Percentiles rank a stretch among this genome's conserved stretches.
phyloP scores from a whole-genome alignment of 2,888 invertebrate genomes.

The Parnassius mnemosyne region DNA sequence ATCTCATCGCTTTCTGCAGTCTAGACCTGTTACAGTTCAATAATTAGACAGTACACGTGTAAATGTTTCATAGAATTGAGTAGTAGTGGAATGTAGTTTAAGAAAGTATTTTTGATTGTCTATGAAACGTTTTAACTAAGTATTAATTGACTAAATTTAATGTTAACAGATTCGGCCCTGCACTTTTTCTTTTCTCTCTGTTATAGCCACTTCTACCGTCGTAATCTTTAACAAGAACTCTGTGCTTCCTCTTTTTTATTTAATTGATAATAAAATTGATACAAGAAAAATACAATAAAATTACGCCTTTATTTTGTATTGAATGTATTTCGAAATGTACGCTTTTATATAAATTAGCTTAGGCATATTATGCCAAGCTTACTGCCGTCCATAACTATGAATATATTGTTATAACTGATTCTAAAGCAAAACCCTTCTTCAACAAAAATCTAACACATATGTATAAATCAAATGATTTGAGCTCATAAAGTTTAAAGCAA shows the following conservation, averaged over 20 bases:
- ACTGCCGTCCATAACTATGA: slow-evolving; percentile 67
- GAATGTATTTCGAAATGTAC: slow-evolving; percentile 16
- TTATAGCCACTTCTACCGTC: too few relatives aligned
- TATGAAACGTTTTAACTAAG: too few relatives aligned
- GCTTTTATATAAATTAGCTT: slow-evolving; percentile 31
- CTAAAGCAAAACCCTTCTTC: slow-evolving; percentile 20
- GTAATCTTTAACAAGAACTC: too few relatives aligned
- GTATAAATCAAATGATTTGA: slow-evolving; percentile 22
- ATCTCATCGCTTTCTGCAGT: slow-evolving; percentile 10
- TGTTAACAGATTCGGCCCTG: too few relatives aligned
- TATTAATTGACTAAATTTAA: too few relatives aligned
- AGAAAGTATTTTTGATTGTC: too few relatives aligned
- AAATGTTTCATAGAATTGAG: neutral
- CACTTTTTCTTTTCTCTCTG: too few relatives aligned
- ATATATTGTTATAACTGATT: slow-evolving; percentile 34
- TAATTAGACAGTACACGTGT: too few relatives aligned
- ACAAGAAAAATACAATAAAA: neutral
- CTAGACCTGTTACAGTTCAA: too few relatives aligned
- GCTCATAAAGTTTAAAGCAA: slow-evolving; percentile 31
- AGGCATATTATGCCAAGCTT: slow-evolving; percentile 53
- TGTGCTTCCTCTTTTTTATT: too few relatives aligned
- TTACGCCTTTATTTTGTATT: slow-evolving; percentile 15
- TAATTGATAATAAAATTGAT: neutral
- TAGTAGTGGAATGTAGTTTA: neutral
- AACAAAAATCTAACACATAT: slow-evolving; percentile 19